phyloP scores from a whole-genome alignment of 2,888 invertebrate species.

The Conchocele bisecta region DNA sequence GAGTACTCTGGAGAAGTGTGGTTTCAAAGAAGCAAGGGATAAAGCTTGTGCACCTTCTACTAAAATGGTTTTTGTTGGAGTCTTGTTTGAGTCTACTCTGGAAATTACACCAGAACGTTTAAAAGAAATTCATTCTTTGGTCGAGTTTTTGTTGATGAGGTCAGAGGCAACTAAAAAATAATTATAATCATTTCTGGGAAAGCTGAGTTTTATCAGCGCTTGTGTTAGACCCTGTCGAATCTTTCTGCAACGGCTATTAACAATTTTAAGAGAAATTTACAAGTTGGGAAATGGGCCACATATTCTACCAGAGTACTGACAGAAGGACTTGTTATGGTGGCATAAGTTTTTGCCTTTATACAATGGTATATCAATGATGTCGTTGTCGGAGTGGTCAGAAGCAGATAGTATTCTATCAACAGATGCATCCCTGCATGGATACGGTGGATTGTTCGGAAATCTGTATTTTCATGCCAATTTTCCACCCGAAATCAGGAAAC shows the following conservation, averaged over 20 bases:
- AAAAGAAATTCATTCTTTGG: neutral
- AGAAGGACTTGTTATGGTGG: neutral
- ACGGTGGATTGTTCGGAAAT: too few relatives aligned
- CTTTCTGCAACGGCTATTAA: neutral
- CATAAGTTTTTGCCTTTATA: neutral
- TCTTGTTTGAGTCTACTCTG: neutral
- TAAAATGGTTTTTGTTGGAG: neutral
- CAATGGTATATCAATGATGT: neutral
- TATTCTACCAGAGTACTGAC: neutral
- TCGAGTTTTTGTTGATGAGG: neutral
- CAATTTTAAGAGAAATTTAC: neutral
- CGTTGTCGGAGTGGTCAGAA: neutral
- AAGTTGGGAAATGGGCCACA: neutral
- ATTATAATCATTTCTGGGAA: neutral
- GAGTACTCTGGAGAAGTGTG: too few relatives aligned
- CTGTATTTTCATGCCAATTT: neutral
- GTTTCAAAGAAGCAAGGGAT: neutral
- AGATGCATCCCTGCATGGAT: neutral
- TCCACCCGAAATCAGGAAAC: too few relatives aligned
- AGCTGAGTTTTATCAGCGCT: neutral
- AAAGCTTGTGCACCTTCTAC: neutral
- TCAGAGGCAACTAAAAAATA: neutral
- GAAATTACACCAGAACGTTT: neutral
- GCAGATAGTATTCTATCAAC: neutral
- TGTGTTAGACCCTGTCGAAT: neutral